Base-by-base conservation (phyloP, 1,140 invertebrate species). In the Papilio xuthus region DNA sequence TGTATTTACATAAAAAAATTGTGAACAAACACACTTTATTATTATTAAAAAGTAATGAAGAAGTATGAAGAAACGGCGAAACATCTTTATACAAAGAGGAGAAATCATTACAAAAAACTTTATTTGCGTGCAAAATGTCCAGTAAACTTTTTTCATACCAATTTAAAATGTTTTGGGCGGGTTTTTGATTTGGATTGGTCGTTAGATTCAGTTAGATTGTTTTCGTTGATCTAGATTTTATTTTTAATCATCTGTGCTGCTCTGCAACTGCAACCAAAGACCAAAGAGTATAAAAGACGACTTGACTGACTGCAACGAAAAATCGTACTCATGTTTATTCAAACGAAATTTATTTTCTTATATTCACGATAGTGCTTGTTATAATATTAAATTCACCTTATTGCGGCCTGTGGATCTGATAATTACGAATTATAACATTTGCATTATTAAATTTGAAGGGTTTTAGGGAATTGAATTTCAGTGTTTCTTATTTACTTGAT, bases 401-500 rank as follows among this genome's bases (percentile, higher is more conserved):
- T 50, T 73, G 23, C 44, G 44, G 37, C 26, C 20, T 73, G 42
- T 41, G 42, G 12, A 47, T 73, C 26, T 26, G 20, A 73, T 44
- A 73, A 23, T 50, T 73, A 32, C 26, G 23, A 28, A 47, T 50
- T 50, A 50, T 8, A 47, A 7, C 10, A 47, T 50, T 73, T 60
- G 50, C 32, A 42, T 63, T 71, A 53, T 47, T 77, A 53, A 76
- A 74, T 70, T 20, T 37, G n/a, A 41, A 78, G 69, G 12, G 32
- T 80, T 79, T 82, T 75, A 78, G 79, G 47, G 37, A 74, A 78
- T 69, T 78, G 70, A 53, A 63, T 77, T 56, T 32, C 44, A 70
- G 70, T 42, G 75, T 78, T 56, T 80, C 60, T 76, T 78, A 81
- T 79, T 79, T 79, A 79, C 77, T 81, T 81, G 80, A 84, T 88